These are phyloP conservation scores for Nycticebus coucang DNA, from an alignment of 2,113 vertebrate species.

Conservation along the genomic window DNA sequence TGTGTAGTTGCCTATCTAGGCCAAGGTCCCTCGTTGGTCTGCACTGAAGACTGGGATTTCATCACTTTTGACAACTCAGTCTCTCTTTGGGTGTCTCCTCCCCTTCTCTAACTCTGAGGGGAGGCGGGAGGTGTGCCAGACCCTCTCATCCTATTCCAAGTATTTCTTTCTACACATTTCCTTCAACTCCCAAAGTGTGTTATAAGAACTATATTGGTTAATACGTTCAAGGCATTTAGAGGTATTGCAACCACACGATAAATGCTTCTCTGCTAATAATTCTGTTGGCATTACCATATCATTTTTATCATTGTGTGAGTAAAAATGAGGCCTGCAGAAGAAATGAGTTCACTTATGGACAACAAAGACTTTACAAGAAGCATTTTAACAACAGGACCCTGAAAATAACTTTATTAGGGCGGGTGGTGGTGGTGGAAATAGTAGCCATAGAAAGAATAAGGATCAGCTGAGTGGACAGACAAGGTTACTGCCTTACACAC, in stretches of 20 bases:
- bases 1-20: fast-evolving
- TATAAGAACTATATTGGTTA: not conserved
- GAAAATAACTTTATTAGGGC: not conserved
- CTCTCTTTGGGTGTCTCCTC: not conserved
- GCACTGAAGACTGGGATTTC: too few relatives aligned
- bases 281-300: not conserved
- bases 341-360: not conserved
- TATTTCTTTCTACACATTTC: not conserved
- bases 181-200: too few relatives aligned
- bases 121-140: too few relatives aligned
- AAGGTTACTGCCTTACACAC: not conserved
- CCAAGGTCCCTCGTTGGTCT: fast-evolving
- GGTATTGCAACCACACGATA: not conserved
- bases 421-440: not conserved
- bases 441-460: not conserved
- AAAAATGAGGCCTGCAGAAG: not conserved
- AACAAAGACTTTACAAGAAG: not conserved
- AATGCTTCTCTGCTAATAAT: not conserved
- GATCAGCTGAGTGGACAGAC: not conserved
- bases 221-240: not conserved
- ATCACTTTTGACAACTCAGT: not conserved
- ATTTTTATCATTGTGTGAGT: not conserved
- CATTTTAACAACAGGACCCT: not conserved
- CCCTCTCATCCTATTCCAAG: not conserved
- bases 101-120: not conserved